These are phyloP conservation scores for Labia minor DNA, from an alignment of 2,888 invertebrate species.

Conservation along the genomic window DNA sequence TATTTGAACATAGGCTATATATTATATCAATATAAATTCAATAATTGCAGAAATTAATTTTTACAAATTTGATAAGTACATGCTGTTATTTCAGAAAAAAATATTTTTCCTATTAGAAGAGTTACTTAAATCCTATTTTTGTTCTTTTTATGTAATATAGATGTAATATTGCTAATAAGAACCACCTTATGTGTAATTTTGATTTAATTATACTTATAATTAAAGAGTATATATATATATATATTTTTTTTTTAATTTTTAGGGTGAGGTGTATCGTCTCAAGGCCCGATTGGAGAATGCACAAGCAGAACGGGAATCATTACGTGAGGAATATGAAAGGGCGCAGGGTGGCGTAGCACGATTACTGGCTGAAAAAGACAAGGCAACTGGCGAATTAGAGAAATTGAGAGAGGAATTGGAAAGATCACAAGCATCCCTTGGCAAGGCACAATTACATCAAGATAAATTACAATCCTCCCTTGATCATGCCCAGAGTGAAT, in stretches of 20 bases:
- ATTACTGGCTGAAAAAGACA: constrained; percentile 78
- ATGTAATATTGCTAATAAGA: no score
- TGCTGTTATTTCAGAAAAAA: no score
- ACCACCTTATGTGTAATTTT: no score
- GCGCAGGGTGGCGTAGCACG: constrained; percentile 72
- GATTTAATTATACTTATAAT: no score
- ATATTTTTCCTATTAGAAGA: no score
- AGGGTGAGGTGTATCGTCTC: constrained; percentile 86
- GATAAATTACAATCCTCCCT: constrained; percentile 81
- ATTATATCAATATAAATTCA: no score
- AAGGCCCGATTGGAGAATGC: constrained; percentile 91
- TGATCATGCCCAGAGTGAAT: constrained; percentile 82
- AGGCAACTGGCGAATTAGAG: constrained; percentile 71
- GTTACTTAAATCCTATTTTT: no score
- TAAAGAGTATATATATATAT: no score
- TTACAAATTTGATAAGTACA: no score
- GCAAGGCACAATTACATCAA: constrained; percentile 82
- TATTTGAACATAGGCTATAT: no score
- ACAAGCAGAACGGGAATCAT: constrained; percentile 85
- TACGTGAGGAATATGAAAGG: constrained; percentile 84
- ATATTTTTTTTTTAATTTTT: constrained; percentile 35
- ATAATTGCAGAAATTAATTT: no score
- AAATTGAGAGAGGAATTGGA: constrained; percentile 81
- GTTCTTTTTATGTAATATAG: no score
- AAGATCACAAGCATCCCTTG: constrained; percentile 75